Conservation (phyloP, 2,797 vertebrate species). For the Crypturellus tataupa region DNA sequence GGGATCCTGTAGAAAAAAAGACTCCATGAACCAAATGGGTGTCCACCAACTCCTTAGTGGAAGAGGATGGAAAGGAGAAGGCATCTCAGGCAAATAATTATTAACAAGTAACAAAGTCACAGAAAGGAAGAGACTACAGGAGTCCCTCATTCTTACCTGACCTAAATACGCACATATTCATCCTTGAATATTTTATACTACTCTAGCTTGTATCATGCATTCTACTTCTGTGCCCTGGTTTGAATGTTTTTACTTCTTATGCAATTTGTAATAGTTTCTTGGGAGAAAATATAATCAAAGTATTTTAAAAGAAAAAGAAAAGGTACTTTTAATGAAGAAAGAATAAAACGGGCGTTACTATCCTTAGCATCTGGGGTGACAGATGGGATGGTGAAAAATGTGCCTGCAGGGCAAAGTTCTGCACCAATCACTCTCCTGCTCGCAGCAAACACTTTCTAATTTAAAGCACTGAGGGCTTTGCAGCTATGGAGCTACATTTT, state of each 20-base stretch:
- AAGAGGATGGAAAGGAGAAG: not conserved
- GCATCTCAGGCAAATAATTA: not conserved
- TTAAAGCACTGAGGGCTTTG: not conserved
- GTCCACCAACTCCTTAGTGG: not conserved
- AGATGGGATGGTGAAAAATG: constrained; percentile 8
- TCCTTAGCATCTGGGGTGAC: not conserved
- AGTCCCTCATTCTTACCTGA: not conserved
- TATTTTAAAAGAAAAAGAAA: not conserved
- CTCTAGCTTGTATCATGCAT: not conserved
- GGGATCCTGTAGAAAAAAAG: not conserved
- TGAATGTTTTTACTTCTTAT: not conserved
- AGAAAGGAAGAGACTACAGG: not conserved
- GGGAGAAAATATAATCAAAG: not conserved
- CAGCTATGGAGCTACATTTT: not conserved
- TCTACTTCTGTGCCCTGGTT: not conserved
- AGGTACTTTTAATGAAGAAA: not conserved
- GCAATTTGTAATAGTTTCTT: not conserved
- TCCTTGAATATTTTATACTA: constrained; percentile 57
- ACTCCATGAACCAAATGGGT: not conserved
- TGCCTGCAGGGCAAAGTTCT: constrained; percentile 5
- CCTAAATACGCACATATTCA: not conserved
- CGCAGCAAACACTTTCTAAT: not conserved
- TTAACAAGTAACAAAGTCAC: not conserved
- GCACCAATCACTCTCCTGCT: not conserved
- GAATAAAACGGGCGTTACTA: not conserved